Evolutionary conservation across 2,113 vertebrate genomes (phyloP).

Genomic region (Actenoides hombroni): DNA sequence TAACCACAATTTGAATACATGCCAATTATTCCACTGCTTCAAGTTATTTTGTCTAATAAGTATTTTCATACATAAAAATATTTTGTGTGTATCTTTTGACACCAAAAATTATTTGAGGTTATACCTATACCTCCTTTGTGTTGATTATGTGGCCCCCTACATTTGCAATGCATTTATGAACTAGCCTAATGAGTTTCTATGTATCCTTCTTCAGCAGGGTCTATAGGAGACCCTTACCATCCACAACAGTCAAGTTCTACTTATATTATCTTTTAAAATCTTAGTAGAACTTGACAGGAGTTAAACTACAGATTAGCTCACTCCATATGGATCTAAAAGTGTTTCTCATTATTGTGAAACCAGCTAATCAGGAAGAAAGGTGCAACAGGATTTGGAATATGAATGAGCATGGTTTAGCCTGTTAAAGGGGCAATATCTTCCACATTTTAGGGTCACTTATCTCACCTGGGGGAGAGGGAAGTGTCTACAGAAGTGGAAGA

Average conservation of each 20-base stretch:
- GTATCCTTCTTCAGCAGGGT: neutral
- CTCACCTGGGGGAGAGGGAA: neutral
- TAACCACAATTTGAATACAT: constrained; percentile 76
- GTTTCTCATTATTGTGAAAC: neutral
- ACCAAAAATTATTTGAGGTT: constrained; percentile 21
- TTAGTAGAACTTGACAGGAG: neutral
- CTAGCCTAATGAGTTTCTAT: neutral
- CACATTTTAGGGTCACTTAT: neutral
- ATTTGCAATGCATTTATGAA: neutral
- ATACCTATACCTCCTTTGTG: neutral
- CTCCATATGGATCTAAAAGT: neutral
- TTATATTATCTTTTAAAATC: neutral
- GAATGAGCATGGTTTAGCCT: neutral
- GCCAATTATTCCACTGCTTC: constrained; percentile 71
- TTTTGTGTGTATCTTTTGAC: constrained; percentile 5
- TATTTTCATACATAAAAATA: constrained; percentile 54
- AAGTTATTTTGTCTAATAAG: constrained; percentile 69
- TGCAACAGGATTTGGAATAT: neutral
- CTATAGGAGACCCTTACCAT: neutral
- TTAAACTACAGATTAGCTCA: neutral
- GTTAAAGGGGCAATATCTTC: neutral
- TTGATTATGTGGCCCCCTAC: neutral
- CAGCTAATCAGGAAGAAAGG: neutral
- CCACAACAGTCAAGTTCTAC: neutral
- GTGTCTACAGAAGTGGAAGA: neutral